phyloP scores from a whole-genome alignment of 2,797 vertebrate genomes.

The Paratrypauchen microcephalus region DNA sequence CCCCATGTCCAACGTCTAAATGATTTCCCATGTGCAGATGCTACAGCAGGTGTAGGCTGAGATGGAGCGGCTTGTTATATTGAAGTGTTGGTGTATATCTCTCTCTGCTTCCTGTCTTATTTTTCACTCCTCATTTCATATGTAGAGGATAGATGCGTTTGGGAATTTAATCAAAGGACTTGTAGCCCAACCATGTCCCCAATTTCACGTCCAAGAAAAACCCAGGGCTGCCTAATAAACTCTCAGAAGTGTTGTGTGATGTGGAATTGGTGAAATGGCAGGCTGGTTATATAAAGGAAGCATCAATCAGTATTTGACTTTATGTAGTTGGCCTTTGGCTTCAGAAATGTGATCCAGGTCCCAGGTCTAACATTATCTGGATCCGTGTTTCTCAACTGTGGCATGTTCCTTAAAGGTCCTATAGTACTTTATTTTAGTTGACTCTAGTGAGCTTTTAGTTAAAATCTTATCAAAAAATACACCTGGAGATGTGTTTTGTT shows the following conservation, averaged over 20 bases:
- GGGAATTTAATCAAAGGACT: conserved; percentile 7
- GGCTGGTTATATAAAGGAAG: background rate
- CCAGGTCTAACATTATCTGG: too few relatives aligned
- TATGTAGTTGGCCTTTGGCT: background rate
- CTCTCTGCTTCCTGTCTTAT: background rate
- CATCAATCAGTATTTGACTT: background rate
- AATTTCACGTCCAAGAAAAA: conserved; percentile 25
- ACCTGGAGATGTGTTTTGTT: too few relatives aligned
- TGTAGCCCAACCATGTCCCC: background rate
- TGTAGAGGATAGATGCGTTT: background rate
- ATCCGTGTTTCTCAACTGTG: too few relatives aligned
- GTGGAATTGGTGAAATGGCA: background rate
- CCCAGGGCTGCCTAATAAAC: conserved; percentile 19
- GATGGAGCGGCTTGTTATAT: conserved; percentile 17
- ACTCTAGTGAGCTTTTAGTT: too few relatives aligned
- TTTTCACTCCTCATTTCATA: background rate
- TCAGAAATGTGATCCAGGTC: too few relatives aligned
- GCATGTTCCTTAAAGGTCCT: too few relatives aligned
- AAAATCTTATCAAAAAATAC: too few relatives aligned
- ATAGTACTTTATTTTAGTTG: too few relatives aligned
- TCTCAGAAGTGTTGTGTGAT: background rate
- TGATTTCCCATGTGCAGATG: background rate
- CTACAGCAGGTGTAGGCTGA: background rate
- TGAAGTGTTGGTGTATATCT: background rate
- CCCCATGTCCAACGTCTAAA: background rate